These are phyloP conservation scores for Bovichtus variegatus DNA, from an alignment of 2,797 vertebrate genomes.

Conservation along the genomic window DNA sequence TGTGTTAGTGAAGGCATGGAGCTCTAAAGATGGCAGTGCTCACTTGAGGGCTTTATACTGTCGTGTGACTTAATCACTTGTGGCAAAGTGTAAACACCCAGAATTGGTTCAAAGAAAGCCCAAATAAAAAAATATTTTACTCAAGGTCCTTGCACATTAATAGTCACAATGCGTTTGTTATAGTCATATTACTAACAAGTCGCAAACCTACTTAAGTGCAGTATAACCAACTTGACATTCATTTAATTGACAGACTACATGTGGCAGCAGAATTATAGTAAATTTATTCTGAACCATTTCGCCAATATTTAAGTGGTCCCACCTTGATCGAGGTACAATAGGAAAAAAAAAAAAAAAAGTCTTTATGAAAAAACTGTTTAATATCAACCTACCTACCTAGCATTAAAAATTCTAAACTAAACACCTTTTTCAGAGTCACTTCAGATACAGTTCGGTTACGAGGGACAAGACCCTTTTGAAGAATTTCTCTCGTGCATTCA, in stretches of 20 bases:
- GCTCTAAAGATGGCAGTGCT: neutral
- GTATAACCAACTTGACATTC: neutral
- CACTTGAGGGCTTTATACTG: neutral
- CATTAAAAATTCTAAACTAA: conserved; percentile 68
- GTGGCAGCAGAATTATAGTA: conserved; percentile 55
- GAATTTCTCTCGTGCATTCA: conserved; percentile 59
- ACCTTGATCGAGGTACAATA: conserved; percentile 59
- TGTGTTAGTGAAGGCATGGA: neutral
- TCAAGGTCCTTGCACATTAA: neutral
- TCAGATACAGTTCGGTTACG: conserved; percentile 72
- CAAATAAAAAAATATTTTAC: neutral
- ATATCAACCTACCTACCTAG: conserved; percentile 27
- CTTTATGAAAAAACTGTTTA: neutral
- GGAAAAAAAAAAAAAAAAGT: conserved; percentile 39
- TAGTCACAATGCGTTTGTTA: neutral
- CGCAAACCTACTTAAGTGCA: neutral
- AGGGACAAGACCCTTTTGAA: conserved; percentile 36
- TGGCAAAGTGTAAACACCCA: neutral
- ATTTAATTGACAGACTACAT: conserved; percentile 38
- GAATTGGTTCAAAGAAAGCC: neutral
- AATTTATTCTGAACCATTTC: conserved; percentile 70
- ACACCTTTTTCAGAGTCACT: conserved; percentile 80
- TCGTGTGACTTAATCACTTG: neutral
- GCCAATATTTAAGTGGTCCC: conserved; percentile 60
- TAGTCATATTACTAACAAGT: too few relatives aligned